A percentile compares a stretch with the other conserved stretches of the same genome.
Evolutionary conservation across 2,113 vertebrate genomes (phyloP).

Genomic region (Caracal caracal): DNA sequence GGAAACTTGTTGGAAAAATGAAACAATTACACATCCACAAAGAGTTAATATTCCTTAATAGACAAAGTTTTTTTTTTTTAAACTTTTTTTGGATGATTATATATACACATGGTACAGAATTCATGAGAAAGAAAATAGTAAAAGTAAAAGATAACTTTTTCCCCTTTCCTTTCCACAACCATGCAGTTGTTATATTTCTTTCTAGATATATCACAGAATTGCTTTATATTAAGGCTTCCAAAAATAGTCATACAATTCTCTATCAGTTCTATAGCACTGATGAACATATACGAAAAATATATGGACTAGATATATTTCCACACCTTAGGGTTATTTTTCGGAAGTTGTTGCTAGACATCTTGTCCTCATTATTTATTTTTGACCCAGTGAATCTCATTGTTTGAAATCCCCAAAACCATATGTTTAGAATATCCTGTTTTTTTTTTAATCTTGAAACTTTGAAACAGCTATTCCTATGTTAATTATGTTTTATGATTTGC

Average conservation of each 20-base stretch:
- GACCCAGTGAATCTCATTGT: background rate
- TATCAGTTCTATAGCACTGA: background rate
- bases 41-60: background rate
- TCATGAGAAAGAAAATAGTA: background rate
- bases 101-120: background rate
- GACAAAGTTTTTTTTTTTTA: background rate
- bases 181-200: background rate
- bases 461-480: background rate
- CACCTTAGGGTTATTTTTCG: background rate
- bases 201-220: background rate
- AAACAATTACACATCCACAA: background rate
- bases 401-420: constrained; percentile 1
- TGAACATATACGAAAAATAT: background rate
- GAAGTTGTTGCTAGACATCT: background rate
- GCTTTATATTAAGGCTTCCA: background rate
- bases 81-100: background rate
- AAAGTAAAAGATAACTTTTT: background rate
- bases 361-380: background rate
- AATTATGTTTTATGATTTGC: background rate
- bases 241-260: background rate
- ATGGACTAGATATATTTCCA: background rate
- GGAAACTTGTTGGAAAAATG: background rate
- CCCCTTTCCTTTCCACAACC: background rate
- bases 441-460: constrained; percentile 30
- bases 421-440: background rate